Conservation (phyloP, 2,888 invertebrate genomes). For the Himalopsyche anomala region DNA sequence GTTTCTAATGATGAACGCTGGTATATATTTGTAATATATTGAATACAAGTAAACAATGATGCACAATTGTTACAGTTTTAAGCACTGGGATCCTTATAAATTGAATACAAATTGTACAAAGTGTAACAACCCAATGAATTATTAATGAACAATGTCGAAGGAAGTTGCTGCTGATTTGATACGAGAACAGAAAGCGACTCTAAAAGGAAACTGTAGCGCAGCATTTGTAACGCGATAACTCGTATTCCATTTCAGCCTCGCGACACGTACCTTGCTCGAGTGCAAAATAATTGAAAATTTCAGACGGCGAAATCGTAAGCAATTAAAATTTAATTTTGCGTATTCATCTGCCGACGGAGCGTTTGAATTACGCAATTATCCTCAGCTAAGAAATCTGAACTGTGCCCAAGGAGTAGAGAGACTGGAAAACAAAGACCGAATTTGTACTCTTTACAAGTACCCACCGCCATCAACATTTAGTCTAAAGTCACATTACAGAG, state of each 20-base stretch:
- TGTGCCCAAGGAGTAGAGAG: constrained; percentile 14
- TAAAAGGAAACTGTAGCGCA: constrained; percentile 25
- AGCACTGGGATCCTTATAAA: neutral
- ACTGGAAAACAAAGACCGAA: constrained; percentile 35
- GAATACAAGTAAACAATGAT: neutral
- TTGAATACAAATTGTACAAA: constrained; percentile 30
- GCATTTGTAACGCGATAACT: constrained; percentile 56
- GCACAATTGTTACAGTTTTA: neutral
- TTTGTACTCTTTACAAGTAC: constrained; percentile 32
- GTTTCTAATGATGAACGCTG: too few relatives aligned
- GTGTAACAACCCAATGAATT: constrained; percentile 38
- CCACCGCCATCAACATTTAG: neutral
- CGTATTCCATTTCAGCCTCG: constrained; percentile 37
- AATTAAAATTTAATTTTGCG: constrained; percentile 52
- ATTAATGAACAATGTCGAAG: constrained; percentile 42
- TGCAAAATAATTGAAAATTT: constrained; percentile 54
- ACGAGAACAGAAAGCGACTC: neutral
- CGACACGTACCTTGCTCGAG: constrained; percentile 46
- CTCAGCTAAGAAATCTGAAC: constrained; percentile 43
- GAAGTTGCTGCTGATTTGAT: constrained; percentile 24
- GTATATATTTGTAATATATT: neutral
- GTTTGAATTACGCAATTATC: constrained; percentile 34
- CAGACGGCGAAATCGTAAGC: constrained; percentile 44
- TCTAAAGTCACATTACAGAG: constrained; percentile 32
- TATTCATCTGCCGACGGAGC: constrained; percentile 36